Base-by-base conservation (phyloP, 2,888 invertebrate genomes). In the Torymus texanus region DNA sequence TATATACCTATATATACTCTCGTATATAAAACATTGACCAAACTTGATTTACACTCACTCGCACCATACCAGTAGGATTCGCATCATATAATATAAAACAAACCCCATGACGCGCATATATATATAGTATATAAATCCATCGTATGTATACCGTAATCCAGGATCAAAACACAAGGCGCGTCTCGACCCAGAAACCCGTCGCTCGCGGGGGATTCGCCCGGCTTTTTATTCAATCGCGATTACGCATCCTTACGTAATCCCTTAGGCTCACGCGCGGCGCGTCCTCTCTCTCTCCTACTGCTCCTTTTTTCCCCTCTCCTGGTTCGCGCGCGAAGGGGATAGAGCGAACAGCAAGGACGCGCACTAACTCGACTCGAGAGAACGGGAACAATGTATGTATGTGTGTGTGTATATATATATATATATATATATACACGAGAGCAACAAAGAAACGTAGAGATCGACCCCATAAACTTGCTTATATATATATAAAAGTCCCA, bases 171-270 rank as follows among this genome's bases (percentile, higher is more conserved):
- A n/a, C 10, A n/a, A 41, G 41, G 56, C 41, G 12, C 29, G 2
- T 13, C 56, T 76, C 78, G 78, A 75, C 71, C 75, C 61, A 79
- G 50, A 79, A 79, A 75, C 71, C 55, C 67, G 72, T 16, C 41
- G 41, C 41, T 41, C 41, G 41, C 41, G 41, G 51, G 71, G 66
- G 75, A 66, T 59, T 62, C 55, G 24, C 55, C 51, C 41, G 72
- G 68, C 55, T 41, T 68, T 75, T 77, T 68, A 74, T 75, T 75
- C 70, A 75, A 67, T 72, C 75, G 58, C 62, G 62, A 78, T 78
- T 75, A 78, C 75, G 66, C 75, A 72, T 78, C 78, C 75, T 81
- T 78, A 66, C 80, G 71, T 75, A 75, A 74, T 77, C 68, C 70
- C 70, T 41, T 41, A 8, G 8, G 41, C 41, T 5, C 41, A 8